Conservation (phyloP, 64 coral and sea anemone genomes). For the Montipora foliosa region DNA sequence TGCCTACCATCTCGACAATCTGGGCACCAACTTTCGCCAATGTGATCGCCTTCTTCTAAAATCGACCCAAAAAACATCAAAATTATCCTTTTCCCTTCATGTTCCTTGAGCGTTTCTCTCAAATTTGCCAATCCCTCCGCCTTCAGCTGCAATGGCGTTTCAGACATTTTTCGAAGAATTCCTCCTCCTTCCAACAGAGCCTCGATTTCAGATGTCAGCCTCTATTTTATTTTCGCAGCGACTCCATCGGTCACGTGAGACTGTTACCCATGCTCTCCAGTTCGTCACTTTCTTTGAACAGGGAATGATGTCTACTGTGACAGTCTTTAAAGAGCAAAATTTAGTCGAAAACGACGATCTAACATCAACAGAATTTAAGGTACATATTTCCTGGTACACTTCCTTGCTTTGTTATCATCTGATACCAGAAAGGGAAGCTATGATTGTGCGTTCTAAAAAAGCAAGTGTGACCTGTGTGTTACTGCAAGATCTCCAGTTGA, state of each 20-base stretch:
- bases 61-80: slow-evolving; percentile 79
- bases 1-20: slow-evolving; percentile 79
- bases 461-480: too few species aligned
- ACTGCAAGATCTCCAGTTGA: too few species aligned
- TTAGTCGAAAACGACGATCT: slow-evolving; percentile 20
- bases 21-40: slow-evolving; percentile 76
- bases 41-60: slow-evolving; percentile 31
- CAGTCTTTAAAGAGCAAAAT: slow-evolving; percentile 15
- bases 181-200: not conserved
- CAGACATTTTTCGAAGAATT: slow-evolving; percentile 8
- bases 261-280: not conserved
- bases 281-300: too few species aligned
- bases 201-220: not conserved
- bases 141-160: slow-evolving; percentile 39
- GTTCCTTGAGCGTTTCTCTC: slow-evolving; percentile 14
- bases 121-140: slow-evolving; percentile 53
- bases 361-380: slow-evolving; percentile 29
- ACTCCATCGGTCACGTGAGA: not conserved
- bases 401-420: not conserved
- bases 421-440: not conserved
- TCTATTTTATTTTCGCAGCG: not conserved
- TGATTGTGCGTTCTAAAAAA: too few species aligned
- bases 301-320: not conserved
- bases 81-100: slow-evolving; percentile 42
- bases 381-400: not conserved